Conservation (phyloP, 2,888 invertebrate species). For the Escarpia spicata region DNA sequence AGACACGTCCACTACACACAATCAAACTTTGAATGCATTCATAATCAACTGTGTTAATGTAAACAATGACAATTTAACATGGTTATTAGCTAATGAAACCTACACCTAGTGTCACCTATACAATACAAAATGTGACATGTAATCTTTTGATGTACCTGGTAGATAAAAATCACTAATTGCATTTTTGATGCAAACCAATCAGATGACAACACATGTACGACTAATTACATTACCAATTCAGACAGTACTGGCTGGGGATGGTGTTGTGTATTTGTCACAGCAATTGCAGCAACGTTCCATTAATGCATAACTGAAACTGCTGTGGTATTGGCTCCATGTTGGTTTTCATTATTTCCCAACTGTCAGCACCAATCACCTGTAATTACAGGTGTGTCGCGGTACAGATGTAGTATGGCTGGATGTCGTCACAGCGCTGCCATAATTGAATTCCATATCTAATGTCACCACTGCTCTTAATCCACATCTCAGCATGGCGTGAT, state of each 20-base stretch:
- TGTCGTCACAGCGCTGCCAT: background rate
- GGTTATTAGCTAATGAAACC: no score
- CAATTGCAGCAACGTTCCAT: background rate
- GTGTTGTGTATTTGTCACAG: background rate
- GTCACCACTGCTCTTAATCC: background rate
- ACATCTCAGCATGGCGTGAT: background rate
- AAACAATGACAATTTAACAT: no score
- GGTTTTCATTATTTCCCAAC: background rate
- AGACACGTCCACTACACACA: no score
- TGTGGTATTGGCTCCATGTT: background rate
- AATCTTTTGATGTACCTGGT: no score
- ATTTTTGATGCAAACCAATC: background rate
- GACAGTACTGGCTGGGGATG: background rate
- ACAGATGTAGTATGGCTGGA: background rate
- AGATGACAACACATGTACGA: background rate
- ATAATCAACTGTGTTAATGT: no score
- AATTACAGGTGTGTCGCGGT: background rate
- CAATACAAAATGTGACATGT: no score
- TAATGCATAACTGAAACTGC: background rate
- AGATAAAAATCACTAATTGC: background rate
- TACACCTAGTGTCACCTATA: no score
- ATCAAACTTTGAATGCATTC: no score
- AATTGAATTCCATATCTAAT: constrained; percentile 12
- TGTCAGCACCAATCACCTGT: background rate
- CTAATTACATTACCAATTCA: background rate